Evolutionary conservation across 2,888 invertebrate species (phyloP).

Genomic region (Callyntrura sp.): DNA sequence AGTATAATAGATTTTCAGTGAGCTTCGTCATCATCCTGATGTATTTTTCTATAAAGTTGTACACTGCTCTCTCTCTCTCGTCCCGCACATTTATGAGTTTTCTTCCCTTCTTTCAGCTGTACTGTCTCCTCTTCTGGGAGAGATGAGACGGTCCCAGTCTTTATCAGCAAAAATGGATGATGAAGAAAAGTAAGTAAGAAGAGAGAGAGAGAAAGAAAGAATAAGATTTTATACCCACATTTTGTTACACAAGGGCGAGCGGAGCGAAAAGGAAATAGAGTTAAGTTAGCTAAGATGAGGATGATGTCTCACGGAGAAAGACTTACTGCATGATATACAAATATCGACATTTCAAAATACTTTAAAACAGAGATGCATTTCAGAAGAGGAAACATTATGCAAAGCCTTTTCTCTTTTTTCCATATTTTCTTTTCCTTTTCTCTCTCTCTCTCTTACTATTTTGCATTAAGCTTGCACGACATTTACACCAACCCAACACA

Average conservation of each 20-base stretch:
- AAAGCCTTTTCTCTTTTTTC: constrained; percentile 50
- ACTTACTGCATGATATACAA: constrained; percentile 50
- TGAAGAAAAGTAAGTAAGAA: constrained; percentile 12
- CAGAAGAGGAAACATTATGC: constrained; percentile 62
- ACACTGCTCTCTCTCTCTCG: constrained; percentile 25
- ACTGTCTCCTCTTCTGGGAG: constrained; percentile 24
- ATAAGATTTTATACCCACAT: constrained; percentile 16
- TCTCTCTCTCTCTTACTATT: constrained; percentile 14
- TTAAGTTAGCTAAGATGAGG: constrained; percentile 30
- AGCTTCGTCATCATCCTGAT: constrained; percentile 48
- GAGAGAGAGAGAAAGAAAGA: constrained; percentile 34
- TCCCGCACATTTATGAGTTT: constrained; percentile 58
- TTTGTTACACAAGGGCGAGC: constrained; percentile 33
- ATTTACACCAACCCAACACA: constrained; percentile 20
- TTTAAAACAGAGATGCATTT: constrained; percentile 37
- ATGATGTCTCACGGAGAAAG: constrained; percentile 40
- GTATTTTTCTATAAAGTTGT: constrained; percentile 39
- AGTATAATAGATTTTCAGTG: constrained; percentile 76
- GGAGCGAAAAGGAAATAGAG: constrained; percentile 14
- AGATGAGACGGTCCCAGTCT: constrained; percentile 24
- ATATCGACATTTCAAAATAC: constrained; percentile 53
- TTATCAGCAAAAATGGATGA: constrained; percentile 50
- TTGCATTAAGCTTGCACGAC: background rate
- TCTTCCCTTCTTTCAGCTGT: constrained; percentile 39
- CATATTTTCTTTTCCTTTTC: constrained; percentile 27